phyloP scores from a whole-genome alignment of 1,140 invertebrate species.

The Orchesella cincta region DNA sequence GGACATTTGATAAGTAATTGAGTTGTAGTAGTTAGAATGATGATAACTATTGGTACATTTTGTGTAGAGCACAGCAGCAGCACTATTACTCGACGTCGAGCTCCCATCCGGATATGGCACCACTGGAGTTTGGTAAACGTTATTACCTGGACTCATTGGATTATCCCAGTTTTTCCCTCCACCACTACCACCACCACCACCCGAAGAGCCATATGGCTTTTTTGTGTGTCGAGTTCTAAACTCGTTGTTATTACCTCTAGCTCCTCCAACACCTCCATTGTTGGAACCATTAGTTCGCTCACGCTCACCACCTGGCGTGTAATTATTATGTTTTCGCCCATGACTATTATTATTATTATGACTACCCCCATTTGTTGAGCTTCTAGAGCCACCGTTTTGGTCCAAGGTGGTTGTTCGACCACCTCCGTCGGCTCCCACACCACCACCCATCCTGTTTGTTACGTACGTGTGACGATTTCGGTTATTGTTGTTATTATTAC shows the following conservation, averaged over 20 bases:
- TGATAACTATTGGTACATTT: slow-evolving; percentile 3
- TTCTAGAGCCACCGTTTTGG: neutral
- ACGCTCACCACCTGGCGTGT: slow-evolving; percentile 23
- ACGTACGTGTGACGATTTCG: slow-evolving; percentile 8
- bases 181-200: slow-evolving; percentile 11
- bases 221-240: slow-evolving; percentile 6
- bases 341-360: slow-evolving; percentile 16
- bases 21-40: neutral
- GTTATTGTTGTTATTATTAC: no score
- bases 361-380: neutral
- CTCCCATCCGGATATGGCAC: slow-evolving; percentile 24
- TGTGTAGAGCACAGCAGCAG: neutral
- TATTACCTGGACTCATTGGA: slow-evolving; percentile 5
- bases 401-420: neutral
- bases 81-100: neutral
- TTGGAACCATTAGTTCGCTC: neutral
- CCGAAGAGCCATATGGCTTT: neutral
- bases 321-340: slow-evolving; percentile 30
- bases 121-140: slow-evolving; percentile 18
- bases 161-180: slow-evolving; percentile 13
- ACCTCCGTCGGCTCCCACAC: neutral
- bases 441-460: neutral
- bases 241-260: slow-evolving; percentile 22
- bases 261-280: slow-evolving; percentile 29
- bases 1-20: no score